Evolutionary conservation across 1,140 invertebrate species (phyloP).

Genomic region (Helicoverpa armigera): DNA sequence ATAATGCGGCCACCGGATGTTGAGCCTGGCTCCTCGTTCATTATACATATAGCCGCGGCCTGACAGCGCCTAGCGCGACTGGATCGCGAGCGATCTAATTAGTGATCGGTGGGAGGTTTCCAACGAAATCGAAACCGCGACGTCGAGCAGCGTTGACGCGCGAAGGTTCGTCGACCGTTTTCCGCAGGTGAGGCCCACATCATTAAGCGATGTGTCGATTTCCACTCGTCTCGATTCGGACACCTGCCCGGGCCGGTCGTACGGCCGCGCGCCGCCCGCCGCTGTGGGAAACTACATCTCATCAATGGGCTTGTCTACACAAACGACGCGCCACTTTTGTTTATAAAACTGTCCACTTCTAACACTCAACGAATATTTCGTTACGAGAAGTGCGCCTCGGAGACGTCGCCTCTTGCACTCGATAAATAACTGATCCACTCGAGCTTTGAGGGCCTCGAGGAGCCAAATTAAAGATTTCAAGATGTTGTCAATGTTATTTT

Average conservation of each 20-base stretch:
- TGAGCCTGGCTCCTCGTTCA: conserved; percentile 57
- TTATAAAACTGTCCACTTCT: conserved; percentile 86
- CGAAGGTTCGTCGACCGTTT: conserved; percentile 60
- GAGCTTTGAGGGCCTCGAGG: conserved; percentile 49
- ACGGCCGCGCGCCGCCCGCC: conserved; percentile 42
- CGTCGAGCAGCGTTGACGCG: conserved; percentile 32
- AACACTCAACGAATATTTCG: conserved; percentile 71
- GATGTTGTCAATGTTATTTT: conserved; percentile 40
- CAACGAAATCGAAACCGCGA: conserved; percentile 50
- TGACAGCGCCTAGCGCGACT: conserved; percentile 63
- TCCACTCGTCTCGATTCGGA: conserved; percentile 65
- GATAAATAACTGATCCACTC: conserved; percentile 71
- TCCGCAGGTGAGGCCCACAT: conserved; percentile 59
- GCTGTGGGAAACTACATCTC: conserved; percentile 82
- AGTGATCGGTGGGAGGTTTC: conserved; percentile 52
- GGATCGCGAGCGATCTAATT: conserved; percentile 63
- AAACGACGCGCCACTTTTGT: conserved; percentile 79
- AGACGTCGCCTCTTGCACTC: conserved; percentile 65
- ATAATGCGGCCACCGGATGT: conserved; percentile 68
- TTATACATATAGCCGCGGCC: conserved; percentile 57
- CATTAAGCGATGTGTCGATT: conserved; percentile 67
- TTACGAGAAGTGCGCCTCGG: conserved; percentile 62
- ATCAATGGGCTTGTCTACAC: conserved; percentile 80
- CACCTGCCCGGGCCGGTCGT: conserved; percentile 70
- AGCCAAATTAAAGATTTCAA: conserved; percentile 50